These are phyloP conservation scores for Temnothorax curvispinosus DNA, from an alignment of 1,140 invertebrate species.

Conservation along the genomic window DNA sequence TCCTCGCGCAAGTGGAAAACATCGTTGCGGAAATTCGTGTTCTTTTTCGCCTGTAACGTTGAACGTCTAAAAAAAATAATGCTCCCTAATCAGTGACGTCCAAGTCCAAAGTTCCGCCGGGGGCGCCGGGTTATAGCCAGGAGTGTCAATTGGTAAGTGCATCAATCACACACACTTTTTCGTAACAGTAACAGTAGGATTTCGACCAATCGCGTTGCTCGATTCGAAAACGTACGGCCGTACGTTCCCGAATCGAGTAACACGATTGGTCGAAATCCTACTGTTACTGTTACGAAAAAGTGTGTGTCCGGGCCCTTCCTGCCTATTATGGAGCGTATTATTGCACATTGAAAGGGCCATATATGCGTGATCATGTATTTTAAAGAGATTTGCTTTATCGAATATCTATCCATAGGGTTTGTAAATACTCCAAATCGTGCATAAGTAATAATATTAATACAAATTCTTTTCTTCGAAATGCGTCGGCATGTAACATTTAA, in stretches of 20 bases:
- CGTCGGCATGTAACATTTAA: not conserved
- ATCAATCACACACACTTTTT: too few relatives aligned
- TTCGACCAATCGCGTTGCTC: too few relatives aligned
- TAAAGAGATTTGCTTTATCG: not conserved
- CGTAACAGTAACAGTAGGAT: too few relatives aligned
- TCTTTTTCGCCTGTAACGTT: not conserved
- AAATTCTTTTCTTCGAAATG: too few relatives aligned
- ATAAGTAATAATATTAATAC: too few relatives aligned
- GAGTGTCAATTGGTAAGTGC: too few relatives aligned
- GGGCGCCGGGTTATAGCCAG: not conserved
- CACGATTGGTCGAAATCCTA: too few relatives aligned
- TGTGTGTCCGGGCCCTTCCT: too few relatives aligned
- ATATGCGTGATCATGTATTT: too few relatives aligned
- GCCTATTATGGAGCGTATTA: not conserved
- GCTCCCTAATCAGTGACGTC: conserved; percentile 10
- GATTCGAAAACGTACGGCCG: too few relatives aligned
- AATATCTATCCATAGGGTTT: not conserved
- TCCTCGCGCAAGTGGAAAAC: conserved; percentile 52
- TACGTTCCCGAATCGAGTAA: too few relatives aligned
- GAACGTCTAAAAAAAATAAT: not conserved
- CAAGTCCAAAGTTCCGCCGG: conserved; percentile 62
- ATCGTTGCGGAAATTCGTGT: conserved; percentile 32
- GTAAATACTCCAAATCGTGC: not conserved
- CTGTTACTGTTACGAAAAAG: too few relatives aligned
- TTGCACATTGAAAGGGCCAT: not conserved